Conservation (phyloP, 2,888 invertebrate species). For the Agrotis ipsilon region DNA sequence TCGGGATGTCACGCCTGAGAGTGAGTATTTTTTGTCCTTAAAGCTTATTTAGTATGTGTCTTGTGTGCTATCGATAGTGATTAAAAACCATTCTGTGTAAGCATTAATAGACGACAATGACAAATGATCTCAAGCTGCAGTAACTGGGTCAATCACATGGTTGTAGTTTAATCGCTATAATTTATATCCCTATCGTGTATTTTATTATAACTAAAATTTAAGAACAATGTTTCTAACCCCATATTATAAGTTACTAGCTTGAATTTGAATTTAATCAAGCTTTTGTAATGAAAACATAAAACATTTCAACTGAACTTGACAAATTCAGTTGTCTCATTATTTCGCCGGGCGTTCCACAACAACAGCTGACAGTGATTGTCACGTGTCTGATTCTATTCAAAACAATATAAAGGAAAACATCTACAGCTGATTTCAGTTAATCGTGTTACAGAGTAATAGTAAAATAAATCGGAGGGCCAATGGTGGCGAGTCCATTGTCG, state of each 20-base stretch:
- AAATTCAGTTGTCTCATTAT: slow-evolving; percentile 6
- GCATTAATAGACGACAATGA: slow-evolving; percentile 32
- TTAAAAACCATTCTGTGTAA: slow-evolving; percentile 16
- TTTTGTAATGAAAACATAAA: background rate
- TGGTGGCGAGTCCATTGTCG: slow-evolving; percentile 47
- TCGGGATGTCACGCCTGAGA: slow-evolving; percentile 85
- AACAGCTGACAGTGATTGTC: slow-evolving; percentile 35
- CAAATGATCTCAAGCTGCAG: slow-evolving; percentile 39
- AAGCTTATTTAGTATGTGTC: slow-evolving; percentile 11
- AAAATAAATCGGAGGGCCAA: slow-evolving; percentile 26
- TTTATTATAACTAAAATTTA: too few species aligned
- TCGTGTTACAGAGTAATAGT: slow-evolving; percentile 13
- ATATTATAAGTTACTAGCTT: too few species aligned
- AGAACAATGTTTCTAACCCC: too few species aligned
- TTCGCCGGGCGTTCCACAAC: background rate
- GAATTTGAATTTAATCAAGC: background rate
- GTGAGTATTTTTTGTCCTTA: slow-evolving; percentile 74
- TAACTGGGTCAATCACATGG: slow-evolving; percentile 24
- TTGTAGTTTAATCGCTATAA: background rate
- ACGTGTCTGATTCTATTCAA: slow-evolving; percentile 21
- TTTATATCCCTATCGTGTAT: too few species aligned
- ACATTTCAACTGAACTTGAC: background rate
- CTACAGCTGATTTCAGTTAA: slow-evolving; percentile 22
- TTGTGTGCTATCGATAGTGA: background rate
- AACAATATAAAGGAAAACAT: slow-evolving; percentile 27